Percentiles rank a stretch among this genome's conserved stretches.
Conservation (phyloP, 2,888 invertebrate species). For the Sesia apiformis region DNA sequence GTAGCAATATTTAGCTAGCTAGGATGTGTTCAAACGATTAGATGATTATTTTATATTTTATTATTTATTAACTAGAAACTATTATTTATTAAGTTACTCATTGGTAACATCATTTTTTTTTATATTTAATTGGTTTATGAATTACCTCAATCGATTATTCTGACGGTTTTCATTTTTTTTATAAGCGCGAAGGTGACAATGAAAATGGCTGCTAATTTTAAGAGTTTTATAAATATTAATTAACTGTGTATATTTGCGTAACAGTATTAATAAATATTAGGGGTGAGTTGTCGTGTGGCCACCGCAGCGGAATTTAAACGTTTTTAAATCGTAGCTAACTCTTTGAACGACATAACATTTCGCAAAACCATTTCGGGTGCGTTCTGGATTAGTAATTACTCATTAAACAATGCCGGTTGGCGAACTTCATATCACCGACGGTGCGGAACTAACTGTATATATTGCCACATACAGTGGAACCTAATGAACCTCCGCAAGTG, state of each 20-base stretch:
- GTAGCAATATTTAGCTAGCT: conserved; percentile 63
- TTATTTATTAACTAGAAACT: conserved; percentile 38
- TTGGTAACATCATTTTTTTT: background rate
- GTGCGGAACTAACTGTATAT: background rate
- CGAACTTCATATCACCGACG: too few species aligned
- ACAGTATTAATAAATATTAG: conserved; percentile 51
- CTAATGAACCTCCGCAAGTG: too few species aligned
- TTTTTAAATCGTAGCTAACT: too few species aligned
- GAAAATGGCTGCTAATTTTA: background rate
- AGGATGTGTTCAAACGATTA: conserved; percentile 68
- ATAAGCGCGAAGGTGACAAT: background rate
- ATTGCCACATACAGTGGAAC: too few species aligned
- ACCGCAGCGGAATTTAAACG: background rate
- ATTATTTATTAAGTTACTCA: conserved; percentile 55
- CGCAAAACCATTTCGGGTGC: too few species aligned
- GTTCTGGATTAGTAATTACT: too few species aligned
- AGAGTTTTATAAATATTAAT: background rate
- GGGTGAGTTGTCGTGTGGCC: conserved; percentile 3
- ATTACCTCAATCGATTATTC: background rate
- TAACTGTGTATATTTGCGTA: conserved; percentile 16
- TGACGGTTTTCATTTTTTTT: background rate
- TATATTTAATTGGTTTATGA: background rate
- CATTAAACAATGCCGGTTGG: too few species aligned
- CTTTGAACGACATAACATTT: too few species aligned
- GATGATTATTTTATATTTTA: conserved; percentile 45